Evolutionary conservation across 1,140 invertebrate genomes (phyloP), one percentile per base, ranked within the genome.

Genomic region (Neodiprion lecontei): DNA sequence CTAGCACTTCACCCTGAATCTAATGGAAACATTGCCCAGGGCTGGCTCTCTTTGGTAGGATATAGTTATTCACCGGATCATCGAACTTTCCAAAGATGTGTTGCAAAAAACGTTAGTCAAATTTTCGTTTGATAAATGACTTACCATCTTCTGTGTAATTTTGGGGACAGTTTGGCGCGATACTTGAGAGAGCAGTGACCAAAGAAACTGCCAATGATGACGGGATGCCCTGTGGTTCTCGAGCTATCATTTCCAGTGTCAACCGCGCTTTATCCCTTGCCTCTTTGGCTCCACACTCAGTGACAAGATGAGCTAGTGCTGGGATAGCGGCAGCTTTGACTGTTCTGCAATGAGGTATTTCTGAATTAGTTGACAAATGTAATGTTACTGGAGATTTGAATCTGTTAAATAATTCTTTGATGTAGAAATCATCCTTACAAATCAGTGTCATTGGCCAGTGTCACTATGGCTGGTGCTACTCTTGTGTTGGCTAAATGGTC

Each of bases 251-350:
- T 85, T 94, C 92, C n/a, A 95, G 83, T 79, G 94, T 93, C 83
- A 94, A 89, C 79, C 92, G 92, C 49, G 91, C 91, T 86, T 94
- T 93, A 79, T 94, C 93, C 71, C 92, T 88, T 21, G 93, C 90
- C 89, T 94, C 86, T 76, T 79, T 86, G 1, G 87, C 80, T 69
- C 81, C 90, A 53, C 91, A 90, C 69, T 91, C 89, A 23, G 91
- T 91, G 76, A 94, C 90, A n/a, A 94, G 87, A 72, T 89, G 88
- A 23, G 93, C 93, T 72, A 94, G 86, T 2, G 92, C 90, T 71
- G 91, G 90, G 80, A 95, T 89, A 9, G 92, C 92, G 9, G 92
- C 90, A 61, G 90, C 91, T 83, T 91, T 88, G 0, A 94, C 93
- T 75, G 88, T 88, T 76, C 92, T 93, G 80, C 12, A 82, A 89